Base-by-base conservation (phyloP, 2,113 vertebrate species). In the Terrapene triunguis region DNA sequence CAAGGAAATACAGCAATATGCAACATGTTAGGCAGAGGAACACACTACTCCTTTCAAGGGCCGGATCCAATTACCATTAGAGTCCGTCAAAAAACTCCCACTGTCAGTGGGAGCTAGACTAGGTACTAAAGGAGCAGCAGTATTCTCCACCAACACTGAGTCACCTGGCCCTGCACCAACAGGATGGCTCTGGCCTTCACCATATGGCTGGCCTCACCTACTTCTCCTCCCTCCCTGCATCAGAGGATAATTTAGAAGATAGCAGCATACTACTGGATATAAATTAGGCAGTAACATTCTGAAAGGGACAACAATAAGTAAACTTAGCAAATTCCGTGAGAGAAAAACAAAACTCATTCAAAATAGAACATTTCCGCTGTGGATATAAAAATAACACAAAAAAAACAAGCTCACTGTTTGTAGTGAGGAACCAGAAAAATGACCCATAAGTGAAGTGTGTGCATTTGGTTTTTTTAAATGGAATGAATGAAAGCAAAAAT, bases 181-280 rank as follows among this genome's bases (percentile, higher is more conserved):
- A 44, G 22, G 22, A 44, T 44, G 38, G 42, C 72, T 44, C 72
- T 6, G 42, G 38, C 42, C 27, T 78, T 78, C 24, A 78, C 42
- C 22, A 78, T 44, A 44, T 29, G 13, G 5, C 5, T 47, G 22
- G 11, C 74, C 74, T 47, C 44, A 13, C 25, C 72, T 44, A 76
- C 24, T 76, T 76, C 38, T 25, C 5, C 65, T 62, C 69, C 38
- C 38, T 76, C 42, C 22, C 24, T 76, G 72, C 72, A 76, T 42
- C 38, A 1, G 29, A 95, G 92, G 93, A 92, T 48, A 89, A 95
- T 57, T 96, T 84, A 88, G 86, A 42, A 80, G 89, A 97, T 95
- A 87, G 69, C 87, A 95, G 76, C 74, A 93, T 91, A 96, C 94
- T 88, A 80, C 95, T 96, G 94, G 32, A 84, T 93, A 53, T 51